These are phyloP conservation scores for Nasonia giraulti DNA, from an alignment of 1,140 invertebrate genomes.

Conservation along the genomic window DNA sequence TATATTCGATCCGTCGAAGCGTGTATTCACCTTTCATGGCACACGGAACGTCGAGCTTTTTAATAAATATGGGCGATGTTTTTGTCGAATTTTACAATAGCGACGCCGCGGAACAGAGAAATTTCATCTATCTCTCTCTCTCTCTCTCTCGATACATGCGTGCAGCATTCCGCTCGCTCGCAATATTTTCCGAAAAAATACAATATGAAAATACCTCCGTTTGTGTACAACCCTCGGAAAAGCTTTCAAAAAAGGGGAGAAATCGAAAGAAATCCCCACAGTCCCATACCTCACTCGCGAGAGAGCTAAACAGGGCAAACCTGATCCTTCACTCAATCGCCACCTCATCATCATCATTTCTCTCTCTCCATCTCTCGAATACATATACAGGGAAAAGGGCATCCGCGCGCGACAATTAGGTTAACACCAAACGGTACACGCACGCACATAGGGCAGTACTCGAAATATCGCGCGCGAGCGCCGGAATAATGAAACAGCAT, in stretches of 20 bases:
- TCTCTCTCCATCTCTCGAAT: neutral
- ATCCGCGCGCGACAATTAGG: neutral
- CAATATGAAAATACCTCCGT: neutral
- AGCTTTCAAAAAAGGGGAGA: neutral
- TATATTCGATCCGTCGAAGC: too few relatives aligned
- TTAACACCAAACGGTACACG: slow-evolving; percentile 34
- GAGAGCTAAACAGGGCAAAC: neutral
- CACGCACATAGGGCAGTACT: neutral
- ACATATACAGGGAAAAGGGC: too few relatives aligned
- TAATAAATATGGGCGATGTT: too few relatives aligned
- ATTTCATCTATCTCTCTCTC: too few relatives aligned
- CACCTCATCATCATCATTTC: neutral
- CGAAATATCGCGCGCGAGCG: neutral
- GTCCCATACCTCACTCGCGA: neutral
- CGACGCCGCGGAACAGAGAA: too few relatives aligned
- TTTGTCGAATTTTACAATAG: too few relatives aligned
- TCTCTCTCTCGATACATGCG: too few relatives aligned
- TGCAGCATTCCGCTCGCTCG: too few relatives aligned
- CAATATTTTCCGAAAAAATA: too few relatives aligned
- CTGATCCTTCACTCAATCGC: neutral
- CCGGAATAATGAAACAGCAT: slow-evolving; percentile 23
- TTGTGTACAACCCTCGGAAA: too few relatives aligned
- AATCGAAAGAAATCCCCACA: neutral
- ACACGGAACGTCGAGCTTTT: too few relatives aligned
- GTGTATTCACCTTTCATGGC: too few relatives aligned